Base-by-base conservation (phyloP, 2,888 invertebrate genomes). In the Pasiphila rectangulata region DNA sequence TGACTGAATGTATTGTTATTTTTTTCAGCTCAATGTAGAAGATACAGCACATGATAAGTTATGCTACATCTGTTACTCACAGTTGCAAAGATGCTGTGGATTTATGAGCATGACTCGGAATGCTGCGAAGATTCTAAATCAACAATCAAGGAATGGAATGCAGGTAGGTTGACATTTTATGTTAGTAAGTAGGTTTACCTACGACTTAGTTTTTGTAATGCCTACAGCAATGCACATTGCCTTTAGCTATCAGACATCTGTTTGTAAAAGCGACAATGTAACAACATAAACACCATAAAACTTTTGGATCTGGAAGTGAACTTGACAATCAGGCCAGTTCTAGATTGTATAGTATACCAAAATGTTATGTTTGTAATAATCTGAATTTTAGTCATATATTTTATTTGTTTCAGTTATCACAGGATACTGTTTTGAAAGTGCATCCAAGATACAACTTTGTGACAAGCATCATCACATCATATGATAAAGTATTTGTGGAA, bases 41-140 rank as follows among this genome's bases (percentile, higher is more conserved):
- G 34, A 35, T 25, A 9, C 23, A 19, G 19, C 19, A 24, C 35
- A 34, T 1, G 34, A 35, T n/a, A 39, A 17, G 3, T 9, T 48
- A 29, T 48, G 48, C 39, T 48, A 43, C 39, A 43, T 44, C 23
- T 48, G 48, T 29, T 48, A 35, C 15, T 29, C 39, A 9, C 48
- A 48, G 43, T 36, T 48, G n/a, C 43, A 39, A 21, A 48, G n/a
- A 35, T 48, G 43, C 16, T 39, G 15, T 30, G 39, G 19, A 24
- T 48, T 48, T 10, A 44, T 39, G n/a, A 29, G 24, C 13, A 44
- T 39, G 48, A 23, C 48, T 19, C 43, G 29, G 13, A 39, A 35
- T 20, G 39, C 43, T 0, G 38, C 10, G 10, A 23, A 10, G 3
- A 35, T 39, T 3, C 12, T 48, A 1, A 19, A 27, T 13, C 32